These are phyloP conservation scores for Zaprionus lachaisei DNA, from an alignment of 1,140 invertebrate genomes.

Conservation along the genomic window DNA sequence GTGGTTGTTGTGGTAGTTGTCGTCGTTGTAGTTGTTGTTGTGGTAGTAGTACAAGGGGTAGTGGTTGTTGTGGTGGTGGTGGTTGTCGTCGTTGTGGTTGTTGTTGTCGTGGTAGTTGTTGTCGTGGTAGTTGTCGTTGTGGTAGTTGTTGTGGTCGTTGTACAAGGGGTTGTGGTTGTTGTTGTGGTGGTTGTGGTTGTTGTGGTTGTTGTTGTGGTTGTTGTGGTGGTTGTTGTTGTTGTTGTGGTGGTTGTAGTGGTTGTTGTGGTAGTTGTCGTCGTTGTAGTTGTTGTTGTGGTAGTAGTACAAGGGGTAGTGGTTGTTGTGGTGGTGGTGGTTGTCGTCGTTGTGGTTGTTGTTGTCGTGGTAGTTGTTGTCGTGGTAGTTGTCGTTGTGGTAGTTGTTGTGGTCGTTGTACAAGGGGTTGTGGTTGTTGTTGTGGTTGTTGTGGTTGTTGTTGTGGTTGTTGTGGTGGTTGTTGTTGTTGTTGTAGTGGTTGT, in stretches of 20 bases:
- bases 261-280: not conserved
- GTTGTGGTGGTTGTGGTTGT: not conserved
- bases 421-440: not conserved
- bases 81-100: constrained; percentile 6
- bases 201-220: not conserved
- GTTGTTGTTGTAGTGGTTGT: not conserved
- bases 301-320: constrained; percentile 12
- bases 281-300: not conserved
- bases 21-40: not conserved
- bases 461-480: not conserved
- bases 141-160: not conserved
- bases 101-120: not conserved
- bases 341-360: not conserved
- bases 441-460: not conserved
- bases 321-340: constrained; percentile 11
- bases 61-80: not conserved
- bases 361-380: not conserved
- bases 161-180: not conserved
- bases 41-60: constrained; percentile 1
- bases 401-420: not conserved
- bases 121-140: constrained; percentile 2
- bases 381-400: not conserved
- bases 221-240: not conserved
- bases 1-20: constrained; percentile 3
- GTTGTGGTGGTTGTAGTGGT: not conserved